Evolutionary conservation across 2,888 invertebrate species (phyloP).

Genomic region (Synergus gifuensis): DNA sequence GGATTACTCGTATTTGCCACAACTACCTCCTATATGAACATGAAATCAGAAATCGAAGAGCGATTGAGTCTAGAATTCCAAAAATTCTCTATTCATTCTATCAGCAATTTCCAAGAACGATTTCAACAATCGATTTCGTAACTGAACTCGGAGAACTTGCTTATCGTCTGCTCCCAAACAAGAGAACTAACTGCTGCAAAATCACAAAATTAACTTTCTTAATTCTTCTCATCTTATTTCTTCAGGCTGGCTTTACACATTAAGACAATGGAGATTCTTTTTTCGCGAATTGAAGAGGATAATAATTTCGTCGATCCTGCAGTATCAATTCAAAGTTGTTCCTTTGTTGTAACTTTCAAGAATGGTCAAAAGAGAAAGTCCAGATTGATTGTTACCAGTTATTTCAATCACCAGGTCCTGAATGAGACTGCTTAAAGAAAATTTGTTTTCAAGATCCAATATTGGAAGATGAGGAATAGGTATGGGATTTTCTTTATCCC

Average conservation of each 20-base stretch:
- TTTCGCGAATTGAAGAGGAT: constrained; percentile 25
- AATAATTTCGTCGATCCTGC: constrained; percentile 25
- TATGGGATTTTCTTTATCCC: background rate
- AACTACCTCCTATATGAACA: background rate
- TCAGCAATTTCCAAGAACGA: background rate
- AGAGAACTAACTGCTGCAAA: background rate
- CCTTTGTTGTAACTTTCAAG: constrained; percentile 31
- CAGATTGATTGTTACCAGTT: background rate
- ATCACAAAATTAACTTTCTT: constrained; percentile 32
- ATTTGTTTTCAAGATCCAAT: background rate
- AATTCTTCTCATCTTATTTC: constrained; percentile 25
- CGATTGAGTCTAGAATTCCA: background rate
- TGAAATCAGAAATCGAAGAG: background rate
- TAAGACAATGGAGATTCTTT: constrained; percentile 15
- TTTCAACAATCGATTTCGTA: background rate
- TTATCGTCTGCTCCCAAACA: constrained; percentile 18
- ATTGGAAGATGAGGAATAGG: background rate
- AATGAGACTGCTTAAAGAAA: background rate
- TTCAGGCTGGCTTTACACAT: background rate
- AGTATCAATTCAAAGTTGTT: constrained; percentile 9
- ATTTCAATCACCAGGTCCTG: background rate
- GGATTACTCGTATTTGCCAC: constrained; percentile 14
- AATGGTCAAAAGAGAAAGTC: background rate
- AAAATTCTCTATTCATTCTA: background rate
- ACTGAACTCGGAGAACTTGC: constrained; percentile 3